Base-by-base conservation (phyloP, 2,888 invertebrate genomes). In the Ophioninae sp. region DNA sequence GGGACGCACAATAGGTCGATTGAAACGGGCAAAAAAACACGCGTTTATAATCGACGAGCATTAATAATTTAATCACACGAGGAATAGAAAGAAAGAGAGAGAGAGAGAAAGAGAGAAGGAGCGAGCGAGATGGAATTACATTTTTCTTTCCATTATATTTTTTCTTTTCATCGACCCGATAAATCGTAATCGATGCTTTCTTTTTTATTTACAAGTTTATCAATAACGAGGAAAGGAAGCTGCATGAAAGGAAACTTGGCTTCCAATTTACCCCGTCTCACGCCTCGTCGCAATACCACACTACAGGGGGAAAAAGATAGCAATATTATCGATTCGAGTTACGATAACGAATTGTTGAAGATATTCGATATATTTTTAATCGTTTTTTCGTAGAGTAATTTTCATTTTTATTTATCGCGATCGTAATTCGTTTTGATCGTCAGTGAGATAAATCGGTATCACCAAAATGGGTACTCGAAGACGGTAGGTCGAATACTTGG, bases 61-160 rank as follows among this genome's bases (percentile, higher is more conserved):
- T 78, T 59, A 82, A 84, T 84, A 84, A 82, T 84, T 84, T 82
- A 84, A 84, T 82, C 75, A 81, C 76, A 75, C 81, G 75, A 61
- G 79, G 63, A 51, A 75, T 39, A 68, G 44, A 79, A n/a, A 74
- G 59, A 71, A 13, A 41, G n/a, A 73, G 22, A 71, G 68, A 79
- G 59, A 56, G 71, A 71, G 20, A 79, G 20, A 76, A 44, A 79
- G 61, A 74, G 39, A 51, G 64, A 78, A 17, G 56, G n/a, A 63
- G 13, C 71, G 22, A 82, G 51, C 44, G 63, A 74, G 30, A 78
- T 56, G 59, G 63, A 68, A 39, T 63, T 63, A 73, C 23, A 73
- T 44, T 77, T 65, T 44, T 44, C 23, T 37, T 74, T 63, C 30
- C 68, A 30, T 39, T 20, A 20, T 20, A 63, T 72, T 37, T 58